Base-by-base conservation (phyloP, 2,888 invertebrate genomes). In the Furcula furcula region DNA sequence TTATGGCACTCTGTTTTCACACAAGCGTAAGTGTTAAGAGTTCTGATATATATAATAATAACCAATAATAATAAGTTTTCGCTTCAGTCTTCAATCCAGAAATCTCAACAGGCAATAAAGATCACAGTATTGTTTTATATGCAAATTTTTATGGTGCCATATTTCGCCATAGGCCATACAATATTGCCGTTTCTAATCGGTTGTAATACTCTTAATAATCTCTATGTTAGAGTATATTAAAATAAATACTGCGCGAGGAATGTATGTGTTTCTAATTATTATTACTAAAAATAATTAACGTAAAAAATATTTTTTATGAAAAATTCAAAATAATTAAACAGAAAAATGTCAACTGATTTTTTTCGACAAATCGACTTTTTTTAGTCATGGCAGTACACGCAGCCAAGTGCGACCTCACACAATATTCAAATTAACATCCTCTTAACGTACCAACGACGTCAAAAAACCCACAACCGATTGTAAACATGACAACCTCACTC, bases 1-100 rank as follows among this genome's bases (percentile, higher is more conserved):
- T 55, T 83, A 87, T 87, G 87, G 87, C 87, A 87, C 87, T 72
- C 70, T 58, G 54, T 75, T 81, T 76, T 74, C 76, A 78, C 76
- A 79, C 74, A 57, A 48, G 62, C 62, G 66, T 68, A 71, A 68
- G 59, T 53, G 32, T 64, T 55, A 14, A 70, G 73, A 77, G 74
- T 69, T 62, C 68, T 61, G 61, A 63, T 61, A 54, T 53, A 56
- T 54, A 59, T 52, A 49, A 30, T 36, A 44, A 29, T 36, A 34
- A 32, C 15, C 23, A 31, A 33, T 32, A 37, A 39, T 45, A 35
- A 36, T 30, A 16, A 23, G 49, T 67, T 66, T 70, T 72, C 69
- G 64, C 67, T 69, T 84, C 86, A 87, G 87, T 87, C 85, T 86
- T 86, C 76, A 56, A 72, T 76, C 78, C 81, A 83, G 76, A 86